Evolutionary conservation across 2,888 invertebrate species (phyloP), one percentile per base, ranked within the genome.

Genomic region (Mesorhabditis belari): DNA sequence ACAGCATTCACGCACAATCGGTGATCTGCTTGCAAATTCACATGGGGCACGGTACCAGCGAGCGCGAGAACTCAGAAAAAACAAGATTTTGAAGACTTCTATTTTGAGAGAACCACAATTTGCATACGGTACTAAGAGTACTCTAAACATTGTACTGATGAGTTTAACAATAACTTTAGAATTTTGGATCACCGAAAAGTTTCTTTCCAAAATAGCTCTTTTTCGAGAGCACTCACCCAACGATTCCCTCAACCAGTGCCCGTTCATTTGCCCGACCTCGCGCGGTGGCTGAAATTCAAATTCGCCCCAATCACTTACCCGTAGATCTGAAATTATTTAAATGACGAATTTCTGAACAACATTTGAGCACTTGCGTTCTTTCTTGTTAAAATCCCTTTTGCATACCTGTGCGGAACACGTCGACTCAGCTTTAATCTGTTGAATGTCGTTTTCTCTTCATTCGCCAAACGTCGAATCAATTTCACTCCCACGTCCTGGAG

Each of bases 231-330:
- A 67, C 53, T 61, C 55, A 67, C 62, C 71, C 62, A 29, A 70
- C 77, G 61, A 71, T 61, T n/a, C n/a, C 53, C 67, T 70, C 27
- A 73, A 65, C 50, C 58, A 64, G 55, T 77, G 77, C n/a, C 73
- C 73, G 55, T 69, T 69, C 69, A 69, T 69, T 29, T 58, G 29
- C 28, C 71, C 71, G 23, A 63, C 63, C 54, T 73, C 71, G 29
- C 63, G 64, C 29, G 71, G 54, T 74, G 71, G 5, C 59, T 57
- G 58, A 75, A 57, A 54, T 77, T 77, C 69, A 77, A 66, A 49
- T 70, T 73, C 17, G 77, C 72, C 9, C 70, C 70, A 26, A 77
- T 71, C n/a, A 77, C 73, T 4, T 73, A 70, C n/a, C 75, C 76
- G 52, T 77, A 76, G 21, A 76, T 61, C 58, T 74, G 52, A 21